phyloP scores from a whole-genome alignment of 2,113 vertebrate species.

The Arizona elegans region DNA sequence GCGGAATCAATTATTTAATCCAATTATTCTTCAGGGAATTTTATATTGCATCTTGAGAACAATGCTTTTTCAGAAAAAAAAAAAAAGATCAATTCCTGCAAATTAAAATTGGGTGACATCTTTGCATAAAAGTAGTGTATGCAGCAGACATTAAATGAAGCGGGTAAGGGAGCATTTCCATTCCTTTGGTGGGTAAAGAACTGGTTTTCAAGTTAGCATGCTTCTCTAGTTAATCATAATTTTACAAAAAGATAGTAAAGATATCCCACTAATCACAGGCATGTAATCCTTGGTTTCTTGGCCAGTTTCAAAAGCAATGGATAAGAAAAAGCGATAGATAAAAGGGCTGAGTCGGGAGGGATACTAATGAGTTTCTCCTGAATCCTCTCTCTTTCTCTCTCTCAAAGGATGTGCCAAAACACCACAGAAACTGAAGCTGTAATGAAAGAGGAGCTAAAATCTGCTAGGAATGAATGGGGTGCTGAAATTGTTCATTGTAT shows the following conservation, averaged over 20 bases:
- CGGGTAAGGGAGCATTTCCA: neutral
- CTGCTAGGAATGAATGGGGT: conserved; percentile 1
- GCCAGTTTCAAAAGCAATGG: neutral
- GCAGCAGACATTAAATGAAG: neutral
- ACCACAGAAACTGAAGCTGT: neutral
- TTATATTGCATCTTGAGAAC: neutral
- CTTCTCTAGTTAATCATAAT: neutral
- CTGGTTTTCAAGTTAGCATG: neutral
- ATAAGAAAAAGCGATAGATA: neutral
- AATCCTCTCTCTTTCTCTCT: conserved; percentile 12
- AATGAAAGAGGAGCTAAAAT: neutral
- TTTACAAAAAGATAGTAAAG: neutral
- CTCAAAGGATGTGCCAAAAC: conserved; percentile 2
- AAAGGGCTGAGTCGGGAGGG: neutral
- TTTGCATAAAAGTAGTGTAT: neutral
- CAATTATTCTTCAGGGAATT: neutral
- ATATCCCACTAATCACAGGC: neutral
- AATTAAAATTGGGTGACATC: neutral
- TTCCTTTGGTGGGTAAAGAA: neutral
- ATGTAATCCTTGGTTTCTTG: conserved; percentile 6
- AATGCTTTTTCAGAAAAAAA: neutral
- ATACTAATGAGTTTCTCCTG: conserved; percentile 1
- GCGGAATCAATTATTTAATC: neutral
- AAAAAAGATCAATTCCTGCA: neutral
- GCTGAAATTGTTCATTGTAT: neutral